These are phyloP conservation scores for Arrhopalites spinosus DNA, from an alignment of 2,888 invertebrate species.

Conservation along the genomic window DNA sequence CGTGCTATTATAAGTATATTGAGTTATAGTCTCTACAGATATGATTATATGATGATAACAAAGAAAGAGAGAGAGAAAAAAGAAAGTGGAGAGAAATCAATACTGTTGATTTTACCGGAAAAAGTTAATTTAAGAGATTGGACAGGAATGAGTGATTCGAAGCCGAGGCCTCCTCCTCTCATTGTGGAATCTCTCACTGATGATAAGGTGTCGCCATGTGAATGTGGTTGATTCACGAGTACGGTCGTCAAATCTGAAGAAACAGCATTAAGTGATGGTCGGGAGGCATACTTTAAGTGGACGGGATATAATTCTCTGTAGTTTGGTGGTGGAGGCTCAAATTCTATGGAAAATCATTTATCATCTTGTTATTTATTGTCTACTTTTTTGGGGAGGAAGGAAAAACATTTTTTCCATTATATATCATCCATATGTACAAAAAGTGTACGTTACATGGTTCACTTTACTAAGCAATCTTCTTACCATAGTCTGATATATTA, in stretches of 20 bases:
- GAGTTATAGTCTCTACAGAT: too few species aligned
- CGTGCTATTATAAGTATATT: too few species aligned
- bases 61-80: neutral
- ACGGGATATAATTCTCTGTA: constrained; percentile 33
- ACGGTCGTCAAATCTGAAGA: constrained; percentile 26
- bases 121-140: constrained; percentile 36
- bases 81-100: constrained; percentile 22
- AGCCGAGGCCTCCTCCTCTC: constrained; percentile 27
- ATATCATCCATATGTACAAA: too few species aligned
- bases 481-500: too few species aligned
- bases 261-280: constrained; percentile 2
- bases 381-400: too few species aligned
- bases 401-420: neutral
- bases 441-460: too few species aligned
- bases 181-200: constrained; percentile 19
- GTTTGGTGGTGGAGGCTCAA: constrained; percentile 33
- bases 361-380: neutral
- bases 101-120: constrained; percentile 17
- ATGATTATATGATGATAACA: too few species aligned
- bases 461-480: too few species aligned
- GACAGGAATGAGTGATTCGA: constrained; percentile 38
- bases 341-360: constrained; percentile 20
- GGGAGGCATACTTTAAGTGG: constrained; percentile 29
- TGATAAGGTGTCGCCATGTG: constrained; percentile 24
- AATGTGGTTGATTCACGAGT: constrained; percentile 34